Conservation (phyloP, 2,888 invertebrate species). For the Apamea epomidion region DNA sequence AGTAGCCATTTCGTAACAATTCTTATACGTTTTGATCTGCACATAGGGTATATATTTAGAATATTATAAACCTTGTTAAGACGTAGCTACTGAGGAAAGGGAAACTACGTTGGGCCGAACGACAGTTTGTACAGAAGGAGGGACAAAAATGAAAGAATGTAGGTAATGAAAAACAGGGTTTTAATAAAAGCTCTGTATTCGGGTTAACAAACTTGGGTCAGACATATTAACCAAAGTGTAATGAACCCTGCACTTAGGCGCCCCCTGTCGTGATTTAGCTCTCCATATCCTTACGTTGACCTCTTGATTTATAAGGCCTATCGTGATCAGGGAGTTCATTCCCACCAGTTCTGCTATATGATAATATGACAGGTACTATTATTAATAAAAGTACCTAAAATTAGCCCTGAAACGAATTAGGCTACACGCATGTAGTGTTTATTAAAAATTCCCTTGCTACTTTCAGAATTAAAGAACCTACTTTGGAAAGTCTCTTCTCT, state of each 20-base stretch:
- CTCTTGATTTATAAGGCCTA: constrained; percentile 24
- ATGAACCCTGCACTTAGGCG: constrained; percentile 27
- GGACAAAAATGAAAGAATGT: not conserved
- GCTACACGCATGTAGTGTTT: constrained; percentile 5
- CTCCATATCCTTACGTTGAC: constrained; percentile 38
- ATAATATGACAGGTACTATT: not conserved
- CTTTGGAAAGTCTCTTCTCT: not conserved
- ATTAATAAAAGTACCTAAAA: constrained; percentile 17
- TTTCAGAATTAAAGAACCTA: not conserved
- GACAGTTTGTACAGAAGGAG: no score
- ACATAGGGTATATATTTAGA: no score
- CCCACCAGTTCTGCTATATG: constrained; percentile 2
- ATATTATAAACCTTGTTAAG: no score
- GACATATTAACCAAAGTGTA: constrained; percentile 25
- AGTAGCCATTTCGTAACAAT: no score
- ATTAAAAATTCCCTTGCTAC: not conserved
- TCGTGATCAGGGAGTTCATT: constrained; percentile 42
- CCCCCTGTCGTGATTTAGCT: constrained; percentile 48
- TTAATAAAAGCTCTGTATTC: constrained; percentile 1
- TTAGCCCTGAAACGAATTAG: not conserved
- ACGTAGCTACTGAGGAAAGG: no score
- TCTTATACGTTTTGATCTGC: no score
- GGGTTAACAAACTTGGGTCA: constrained; percentile 43
- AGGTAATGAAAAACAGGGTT: not conserved
- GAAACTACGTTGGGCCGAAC: no score